A percentile compares a stretch with the other conserved stretches of the same genome.
Conservation (phyloP, 2,797 vertebrate genomes). For the Helostoma temminkii region DNA sequence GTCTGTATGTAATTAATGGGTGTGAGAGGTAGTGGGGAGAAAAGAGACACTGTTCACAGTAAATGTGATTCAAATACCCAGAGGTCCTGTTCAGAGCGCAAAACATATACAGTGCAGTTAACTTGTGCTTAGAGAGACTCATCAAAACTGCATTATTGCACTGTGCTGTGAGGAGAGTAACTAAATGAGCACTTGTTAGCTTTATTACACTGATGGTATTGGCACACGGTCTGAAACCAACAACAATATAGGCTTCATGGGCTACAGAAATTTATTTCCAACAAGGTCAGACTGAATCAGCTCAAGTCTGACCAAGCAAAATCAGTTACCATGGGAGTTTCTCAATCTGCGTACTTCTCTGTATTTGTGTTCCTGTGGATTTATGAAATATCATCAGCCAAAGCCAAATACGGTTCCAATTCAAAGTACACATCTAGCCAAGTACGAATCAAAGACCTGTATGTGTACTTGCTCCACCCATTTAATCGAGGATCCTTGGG, state of each 20-base stretch:
- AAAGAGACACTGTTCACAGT: slow-evolving; percentile 33
- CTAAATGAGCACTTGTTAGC: slow-evolving; percentile 74
- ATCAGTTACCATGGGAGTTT: background rate
- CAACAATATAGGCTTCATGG: slow-evolving; percentile 29
- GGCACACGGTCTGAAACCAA: slow-evolving; percentile 41
- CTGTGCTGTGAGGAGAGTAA: slow-evolving; percentile 61
- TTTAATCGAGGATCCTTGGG: no score
- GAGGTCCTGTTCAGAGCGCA: slow-evolving; percentile 48
- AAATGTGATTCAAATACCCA: slow-evolving; percentile 59
- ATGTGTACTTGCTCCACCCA: no score
- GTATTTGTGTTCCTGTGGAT: no score
- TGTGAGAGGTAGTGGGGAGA: slow-evolving; percentile 21
- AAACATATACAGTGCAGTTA: slow-evolving; percentile 60
- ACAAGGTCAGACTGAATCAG: slow-evolving; percentile 27
- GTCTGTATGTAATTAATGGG: slow-evolving; percentile 41
- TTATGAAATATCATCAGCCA: no score
- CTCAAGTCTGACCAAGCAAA: background rate
- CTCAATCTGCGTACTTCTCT: no score
- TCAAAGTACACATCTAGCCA: no score
- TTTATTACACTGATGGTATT: slow-evolving; percentile 64
- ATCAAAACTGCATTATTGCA: slow-evolving; percentile 69
- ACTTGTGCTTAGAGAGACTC: slow-evolving; percentile 56
- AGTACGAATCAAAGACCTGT: no score
- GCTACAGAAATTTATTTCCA: slow-evolving; percentile 38
- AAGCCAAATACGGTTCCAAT: no score